These are phyloP conservation scores for Ceryle rudis DNA, from an alignment of 2,797 vertebrate species.

Conservation along the genomic window DNA sequence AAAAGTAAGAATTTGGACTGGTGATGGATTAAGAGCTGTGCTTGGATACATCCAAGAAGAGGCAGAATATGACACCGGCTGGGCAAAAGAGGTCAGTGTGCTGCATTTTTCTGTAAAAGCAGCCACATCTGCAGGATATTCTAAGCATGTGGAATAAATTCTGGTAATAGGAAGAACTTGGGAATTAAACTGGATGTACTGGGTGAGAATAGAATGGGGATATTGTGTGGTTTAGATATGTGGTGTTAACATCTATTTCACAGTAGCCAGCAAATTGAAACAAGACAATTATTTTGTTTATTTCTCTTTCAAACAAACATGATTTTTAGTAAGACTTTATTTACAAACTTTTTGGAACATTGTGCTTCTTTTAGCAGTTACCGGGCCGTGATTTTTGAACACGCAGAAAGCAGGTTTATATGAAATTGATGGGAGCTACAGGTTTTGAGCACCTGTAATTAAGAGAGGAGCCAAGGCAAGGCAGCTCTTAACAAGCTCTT, in stretches of 20 bases:
- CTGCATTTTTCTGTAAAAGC: not conserved
- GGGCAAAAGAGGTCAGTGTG: not conserved
- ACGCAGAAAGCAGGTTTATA: not conserved
- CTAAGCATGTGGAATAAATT: not conserved
- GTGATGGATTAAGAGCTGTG: not conserved
- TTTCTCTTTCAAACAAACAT: not conserved
- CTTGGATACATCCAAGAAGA: not conserved
- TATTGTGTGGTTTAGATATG: rapidly evolving
- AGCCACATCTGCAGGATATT: not conserved
- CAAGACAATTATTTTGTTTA: not conserved
- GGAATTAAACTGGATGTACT: not conserved
- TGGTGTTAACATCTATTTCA: not conserved
- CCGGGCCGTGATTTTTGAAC: not conserved
- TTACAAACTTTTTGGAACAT: not conserved
- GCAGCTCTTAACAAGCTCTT: not conserved
- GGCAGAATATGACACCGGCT: not conserved
- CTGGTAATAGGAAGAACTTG: not conserved
- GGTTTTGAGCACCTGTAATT: not conserved
- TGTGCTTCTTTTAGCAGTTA: not conserved
- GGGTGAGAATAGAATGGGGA: not conserved
- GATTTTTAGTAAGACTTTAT: not conserved
- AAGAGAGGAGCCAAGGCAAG: not conserved
- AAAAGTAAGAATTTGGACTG: not conserved
- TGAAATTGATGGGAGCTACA: not conserved
- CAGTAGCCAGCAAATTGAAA: not conserved